Base-by-base conservation (phyloP, 2,888 invertebrate species). In the Melieria picta region DNA sequence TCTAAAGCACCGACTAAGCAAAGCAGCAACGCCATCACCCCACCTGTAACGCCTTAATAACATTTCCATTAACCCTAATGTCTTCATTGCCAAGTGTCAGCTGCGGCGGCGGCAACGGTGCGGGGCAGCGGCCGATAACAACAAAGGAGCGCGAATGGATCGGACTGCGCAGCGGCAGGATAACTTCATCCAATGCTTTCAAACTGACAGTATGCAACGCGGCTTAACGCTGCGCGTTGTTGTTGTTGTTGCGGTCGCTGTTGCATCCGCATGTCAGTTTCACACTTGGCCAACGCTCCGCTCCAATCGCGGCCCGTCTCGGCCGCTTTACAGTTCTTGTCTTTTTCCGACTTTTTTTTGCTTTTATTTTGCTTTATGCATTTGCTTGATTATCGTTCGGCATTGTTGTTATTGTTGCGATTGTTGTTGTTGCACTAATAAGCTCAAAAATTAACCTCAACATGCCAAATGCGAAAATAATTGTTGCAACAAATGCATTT, bases 61-160 rank as follows among this genome's bases (percentile, higher is more conserved):
- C 86, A 86, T 84, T 84, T 86, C 84, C 84, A 86, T 86, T 86
- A 86, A 82, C 81, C 80, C 81, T 85, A 86, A 86, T 86, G 86
- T 86, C 86, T 86, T 86, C 85, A 86, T 86, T 84, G 83, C 82
- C 30, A 81, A 82, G 82, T 84, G 86, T 83, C 86, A 84, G 86
- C 80, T 13, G 48, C 46, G 47, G 13, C 16, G 43, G 47, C 45
- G n/a, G 16, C 61, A 45, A 46, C 57, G 55, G 55, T 9, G 6
- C 30, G 48, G 6, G 43, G 47, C 61, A 48, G 50, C 50, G 50
- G 46, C 30, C 30, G 30, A 30, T 30, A 30, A 30, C 30, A 30
- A 30, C 30, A 50, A 60, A 66, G 42, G 66, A 50, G 58, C 50
- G 48, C 57, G 60, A 66, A 50, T 65, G 43, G 13, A 58, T 48